phyloP scores from a whole-genome alignment of 2,888 invertebrate genomes.

The Alcis repandata region DNA sequence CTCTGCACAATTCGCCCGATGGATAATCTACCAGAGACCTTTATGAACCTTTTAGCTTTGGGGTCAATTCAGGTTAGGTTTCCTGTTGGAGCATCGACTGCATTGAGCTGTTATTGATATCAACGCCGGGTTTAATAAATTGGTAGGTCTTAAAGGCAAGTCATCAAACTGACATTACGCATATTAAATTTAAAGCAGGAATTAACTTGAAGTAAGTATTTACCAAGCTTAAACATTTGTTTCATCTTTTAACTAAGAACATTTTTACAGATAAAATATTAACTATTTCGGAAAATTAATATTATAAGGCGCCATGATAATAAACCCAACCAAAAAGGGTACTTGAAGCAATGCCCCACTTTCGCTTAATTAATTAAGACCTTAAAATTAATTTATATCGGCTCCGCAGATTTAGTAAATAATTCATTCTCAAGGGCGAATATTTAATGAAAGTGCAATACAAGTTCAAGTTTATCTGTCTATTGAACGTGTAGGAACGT shows the following conservation, averaged over 20 bases:
- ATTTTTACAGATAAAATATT: slow-evolving; percentile 17
- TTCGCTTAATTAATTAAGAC: slow-evolving; percentile 45
- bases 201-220: background rate
- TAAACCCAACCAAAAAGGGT: slow-evolving; percentile 38
- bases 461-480: slow-evolving; percentile 39
- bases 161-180: background rate
- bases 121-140: background rate
- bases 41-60: slow-evolving; percentile 29
- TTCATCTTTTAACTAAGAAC: background rate
- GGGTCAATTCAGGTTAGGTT: slow-evolving; percentile 26
- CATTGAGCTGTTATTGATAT: background rate
- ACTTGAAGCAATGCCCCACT: slow-evolving; percentile 42
- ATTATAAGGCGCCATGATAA: slow-evolving; percentile 19
- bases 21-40: slow-evolving; percentile 37
- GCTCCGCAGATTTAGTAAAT: slow-evolving; percentile 42
- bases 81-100: slow-evolving; percentile 6
- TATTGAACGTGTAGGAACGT: slow-evolving; percentile 46
- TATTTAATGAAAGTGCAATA: slow-evolving; percentile 40
- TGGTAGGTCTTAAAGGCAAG: background rate
- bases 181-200: background rate
- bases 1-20: slow-evolving; percentile 36
- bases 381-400: slow-evolving; percentile 46
- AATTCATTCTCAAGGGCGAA: slow-evolving; percentile 37
- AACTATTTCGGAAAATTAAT: slow-evolving; percentile 23
- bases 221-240: background rate